Base-by-base conservation (phyloP, 2,888 invertebrate genomes). In the Synanthedon myopaeformis region DNA sequence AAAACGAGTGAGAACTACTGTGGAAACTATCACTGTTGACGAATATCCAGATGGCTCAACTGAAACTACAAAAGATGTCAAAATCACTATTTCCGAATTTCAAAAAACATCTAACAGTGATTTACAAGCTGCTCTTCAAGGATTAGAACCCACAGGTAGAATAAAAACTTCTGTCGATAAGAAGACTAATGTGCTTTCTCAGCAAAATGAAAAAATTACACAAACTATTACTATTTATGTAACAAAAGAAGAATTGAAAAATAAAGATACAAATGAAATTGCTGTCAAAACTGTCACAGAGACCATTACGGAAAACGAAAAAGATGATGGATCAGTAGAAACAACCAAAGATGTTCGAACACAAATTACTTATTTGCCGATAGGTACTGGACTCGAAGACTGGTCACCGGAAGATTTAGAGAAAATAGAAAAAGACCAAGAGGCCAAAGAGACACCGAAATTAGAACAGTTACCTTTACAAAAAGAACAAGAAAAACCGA, bases 1-100 rank as follows among this genome's bases (percentile, higher is more conserved):
- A 49, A 90, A 89, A 73, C 88, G 90, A 19, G 81, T 90, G 53
- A 86, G 90, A 62, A 90, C 90, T 50, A 90, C 90, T 11, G 79
- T 89, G 51, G 90, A 89, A 65, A 88, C 88, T 0, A 77, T 74
- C 6, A 85, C 83, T 17, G 74, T 84, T 3, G 88, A 88, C 61
- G 82, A 79, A 63, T 86, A 79, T 61, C 85, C 88, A 2, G 88
- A 89, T 64, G 90, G 89, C 41, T 89, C 90, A 3, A 85, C 89
- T 52, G 89, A 90, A 70, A 88, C 88, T 4, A 88, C 87, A 1
- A 88, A 85, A 73, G 88, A 88, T 59, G 82, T 87, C 1, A 88
- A 88, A 72, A 84, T 88, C 50, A 88, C 88, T 2, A 80, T 88
- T 57, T 88, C 88, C 0, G 88, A 88, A 67, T 82, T 76, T 57